phyloP scores from a whole-genome alignment of 1,140 invertebrate genomes.

The Liolophura sinensis region DNA sequence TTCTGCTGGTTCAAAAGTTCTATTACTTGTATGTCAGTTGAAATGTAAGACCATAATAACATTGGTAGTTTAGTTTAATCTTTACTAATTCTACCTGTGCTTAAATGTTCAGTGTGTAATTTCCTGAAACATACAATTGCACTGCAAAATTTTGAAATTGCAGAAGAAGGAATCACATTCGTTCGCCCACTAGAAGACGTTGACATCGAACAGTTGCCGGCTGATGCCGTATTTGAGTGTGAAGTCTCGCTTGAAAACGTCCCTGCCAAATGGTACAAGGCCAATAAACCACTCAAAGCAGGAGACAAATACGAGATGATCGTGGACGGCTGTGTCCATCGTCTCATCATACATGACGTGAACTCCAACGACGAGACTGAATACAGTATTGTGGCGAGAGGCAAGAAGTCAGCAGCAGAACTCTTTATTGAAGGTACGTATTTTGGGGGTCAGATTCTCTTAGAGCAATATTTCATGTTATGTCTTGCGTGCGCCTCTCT shows the following conservation, averaged over 20 bases:
- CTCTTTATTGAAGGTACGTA: constrained; percentile 47
- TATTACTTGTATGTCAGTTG: too few species aligned
- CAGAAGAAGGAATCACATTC: constrained; percentile 51
- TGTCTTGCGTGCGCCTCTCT: neutral
- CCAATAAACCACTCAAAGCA: constrained; percentile 33
- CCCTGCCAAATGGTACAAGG: constrained; percentile 43
- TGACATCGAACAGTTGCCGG: constrained; percentile 46
- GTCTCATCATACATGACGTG: constrained; percentile 43
- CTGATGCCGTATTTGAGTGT: constrained; percentile 51
- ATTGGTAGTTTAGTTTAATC: too few species aligned
- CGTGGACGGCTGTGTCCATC: constrained; percentile 42
- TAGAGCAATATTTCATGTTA: neutral
- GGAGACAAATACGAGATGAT: constrained; percentile 50
- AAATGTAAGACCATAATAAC: too few species aligned
- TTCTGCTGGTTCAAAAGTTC: too few species aligned
- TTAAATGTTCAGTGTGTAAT: too few species aligned
- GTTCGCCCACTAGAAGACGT: constrained; percentile 46
- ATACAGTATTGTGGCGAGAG: constrained; percentile 45
- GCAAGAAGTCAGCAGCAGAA: constrained; percentile 41
- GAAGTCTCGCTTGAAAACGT: constrained; percentile 47
- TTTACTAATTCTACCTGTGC: too few species aligned
- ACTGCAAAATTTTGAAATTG: too few species aligned
- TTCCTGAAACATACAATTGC: too few species aligned
- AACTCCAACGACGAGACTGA: constrained; percentile 47
- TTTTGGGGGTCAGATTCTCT: neutral